A percentile compares a stretch with the other conserved stretches of the same genome.
Evolutionary conservation across 2,797 vertebrate genomes (phyloP).

Genomic region (Chrysocyon brachyurus): DNA sequence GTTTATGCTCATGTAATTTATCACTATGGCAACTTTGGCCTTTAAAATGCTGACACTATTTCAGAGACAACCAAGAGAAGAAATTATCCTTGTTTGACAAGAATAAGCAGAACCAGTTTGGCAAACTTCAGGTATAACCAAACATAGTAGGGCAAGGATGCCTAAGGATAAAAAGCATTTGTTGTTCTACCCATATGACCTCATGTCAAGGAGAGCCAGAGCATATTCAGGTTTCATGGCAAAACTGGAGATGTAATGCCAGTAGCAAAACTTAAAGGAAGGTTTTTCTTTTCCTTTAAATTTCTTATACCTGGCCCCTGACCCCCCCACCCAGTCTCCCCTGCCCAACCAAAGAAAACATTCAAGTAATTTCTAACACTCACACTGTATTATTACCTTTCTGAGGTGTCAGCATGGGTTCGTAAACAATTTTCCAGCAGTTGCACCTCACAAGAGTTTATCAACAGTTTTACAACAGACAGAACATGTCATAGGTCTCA

Average conservation of each 20-base stretch:
- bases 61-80: constrained; percentile 68
- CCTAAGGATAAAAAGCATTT: constrained; percentile 10
- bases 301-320: neutral
- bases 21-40: constrained; percentile 74
- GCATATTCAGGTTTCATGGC: neutral
- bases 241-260: neutral
- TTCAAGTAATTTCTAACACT: constrained; percentile 32
- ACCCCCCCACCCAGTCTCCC: accelerated
- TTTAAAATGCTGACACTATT: constrained; percentile 72
- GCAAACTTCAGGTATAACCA: constrained; percentile 68
- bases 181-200: neutral
- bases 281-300: neutral
- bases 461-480: neutral
- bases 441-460: neutral
- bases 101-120: constrained; percentile 82
- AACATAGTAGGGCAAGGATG: constrained; percentile 49
- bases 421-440: neutral
- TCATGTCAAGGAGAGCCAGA: constrained; percentile 28
- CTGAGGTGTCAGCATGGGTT: neutral
- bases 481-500: neutral
- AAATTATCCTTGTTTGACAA: constrained; percentile 77
- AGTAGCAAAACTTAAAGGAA: neutral
- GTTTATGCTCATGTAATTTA: constrained; percentile 68
- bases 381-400: neutral
- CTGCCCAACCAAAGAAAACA: neutral